These are phyloP conservation scores for Patiria miniata DNA, from an alignment of 35 echinoderm and acorn worm species.

Conservation along the genomic window DNA sequence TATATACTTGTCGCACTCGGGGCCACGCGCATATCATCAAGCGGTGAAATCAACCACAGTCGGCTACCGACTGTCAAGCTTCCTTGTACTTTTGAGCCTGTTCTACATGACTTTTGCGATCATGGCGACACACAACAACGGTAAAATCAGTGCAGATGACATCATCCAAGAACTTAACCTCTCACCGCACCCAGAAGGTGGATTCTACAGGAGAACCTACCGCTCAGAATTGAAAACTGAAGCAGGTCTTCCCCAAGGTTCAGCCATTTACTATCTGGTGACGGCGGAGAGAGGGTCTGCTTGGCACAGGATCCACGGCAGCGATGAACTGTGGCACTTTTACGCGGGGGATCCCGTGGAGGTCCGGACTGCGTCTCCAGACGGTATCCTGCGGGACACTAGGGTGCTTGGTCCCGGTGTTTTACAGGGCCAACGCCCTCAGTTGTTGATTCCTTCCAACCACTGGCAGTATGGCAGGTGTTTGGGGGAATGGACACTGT, in stretches of 20 bases:
- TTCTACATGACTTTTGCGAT: too few species aligned
- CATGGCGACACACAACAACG: too few species aligned
- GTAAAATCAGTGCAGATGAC: background rate
- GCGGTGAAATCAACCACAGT: too few species aligned
- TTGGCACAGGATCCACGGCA: conserved; percentile 11
- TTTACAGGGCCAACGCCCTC: background rate
- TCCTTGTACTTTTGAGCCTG: too few species aligned
- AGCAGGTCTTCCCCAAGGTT: background rate
- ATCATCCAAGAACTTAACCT: background rate
- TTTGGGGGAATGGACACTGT: conserved; percentile 29
- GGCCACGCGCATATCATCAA: too few species aligned
- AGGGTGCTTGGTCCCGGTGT: background rate
- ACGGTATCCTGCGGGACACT: conserved; percentile 5
- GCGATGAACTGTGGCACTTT: conserved; percentile 29
- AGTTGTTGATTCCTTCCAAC: background rate
- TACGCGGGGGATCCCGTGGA: conserved; percentile 28
- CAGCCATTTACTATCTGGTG: conserved; percentile 29
- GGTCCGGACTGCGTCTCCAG: background rate
- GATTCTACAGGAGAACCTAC: conserved; percentile 20
- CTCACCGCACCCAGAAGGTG: background rate
- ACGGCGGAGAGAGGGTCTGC: background rate
- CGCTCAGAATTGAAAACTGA: background rate
- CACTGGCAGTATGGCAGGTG: conserved; percentile 26
- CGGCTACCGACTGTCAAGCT: too few species aligned
- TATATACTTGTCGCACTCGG: too few species aligned